A percentile compares a stretch with the other conserved stretches of the same genome.
These are phyloP conservation scores for Aphodius granarius DNA, from an alignment of 2,888 invertebrate genomes.

Conservation along the genomic window DNA sequence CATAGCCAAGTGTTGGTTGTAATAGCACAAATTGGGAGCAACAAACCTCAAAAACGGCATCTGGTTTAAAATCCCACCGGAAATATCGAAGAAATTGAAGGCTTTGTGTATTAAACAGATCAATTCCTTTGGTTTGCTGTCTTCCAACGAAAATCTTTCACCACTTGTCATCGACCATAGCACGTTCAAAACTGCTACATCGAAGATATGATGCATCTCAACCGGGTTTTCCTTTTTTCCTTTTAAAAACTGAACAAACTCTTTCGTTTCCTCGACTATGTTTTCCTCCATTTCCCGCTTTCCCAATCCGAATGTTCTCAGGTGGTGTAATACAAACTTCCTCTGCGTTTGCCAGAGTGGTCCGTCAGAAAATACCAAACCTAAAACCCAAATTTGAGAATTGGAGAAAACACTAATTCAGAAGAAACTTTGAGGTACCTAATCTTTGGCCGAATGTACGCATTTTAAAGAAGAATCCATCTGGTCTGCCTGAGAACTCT, in stretches of 20 bases:
- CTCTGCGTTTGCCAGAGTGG: conserved; percentile 67
- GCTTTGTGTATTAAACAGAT: conserved; percentile 63
- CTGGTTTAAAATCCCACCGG: conserved; percentile 70
- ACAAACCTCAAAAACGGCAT: conserved; percentile 68
- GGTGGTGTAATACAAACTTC: conserved; percentile 66
- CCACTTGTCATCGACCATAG: conserved; percentile 73
- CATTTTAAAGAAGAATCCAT: conserved; percentile 69
- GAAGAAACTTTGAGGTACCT: conserved; percentile 54
- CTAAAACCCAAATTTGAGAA: no score
- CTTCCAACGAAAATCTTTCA: conserved; percentile 63
- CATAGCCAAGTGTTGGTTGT: conserved; percentile 57
- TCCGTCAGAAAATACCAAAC: conserved; percentile 72
- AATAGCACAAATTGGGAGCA: conserved; percentile 66
- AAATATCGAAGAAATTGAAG: conserved; percentile 65
- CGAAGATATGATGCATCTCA: conserved; percentile 49
- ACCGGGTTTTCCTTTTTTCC: conserved; percentile 51
- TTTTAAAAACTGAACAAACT: conserved; percentile 56
- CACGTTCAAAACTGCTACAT: conserved; percentile 67
- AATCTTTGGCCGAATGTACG: conserved; percentile 67
- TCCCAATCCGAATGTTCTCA: conserved; percentile 67
- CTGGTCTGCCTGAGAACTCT: conserved; percentile 71
- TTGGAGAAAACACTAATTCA: conserved; percentile 2
- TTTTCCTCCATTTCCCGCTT: conserved; percentile 63
- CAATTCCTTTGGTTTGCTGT: conserved; percentile 58
- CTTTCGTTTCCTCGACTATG: conserved; percentile 60